phyloP scores from a whole-genome alignment of 2,113 vertebrate species.

The Sardina pilchardus region DNA sequence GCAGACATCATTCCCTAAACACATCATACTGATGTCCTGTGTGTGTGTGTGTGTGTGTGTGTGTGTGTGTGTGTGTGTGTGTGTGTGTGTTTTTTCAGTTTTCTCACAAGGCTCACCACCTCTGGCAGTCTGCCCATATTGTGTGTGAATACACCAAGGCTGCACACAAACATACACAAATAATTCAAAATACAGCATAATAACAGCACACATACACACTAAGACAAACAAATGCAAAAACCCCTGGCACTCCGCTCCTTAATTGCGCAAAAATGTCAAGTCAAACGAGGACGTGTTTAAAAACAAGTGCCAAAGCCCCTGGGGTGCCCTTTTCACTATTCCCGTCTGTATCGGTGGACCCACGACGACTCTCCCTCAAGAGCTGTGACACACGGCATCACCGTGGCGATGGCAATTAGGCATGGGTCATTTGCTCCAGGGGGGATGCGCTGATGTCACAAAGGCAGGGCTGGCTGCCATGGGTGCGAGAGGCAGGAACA shows the following conservation, averaged over 20 bases:
- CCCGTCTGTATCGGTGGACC: neutral
- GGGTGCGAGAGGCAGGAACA: neutral
- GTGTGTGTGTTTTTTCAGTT: neutral
- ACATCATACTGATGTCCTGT: neutral
- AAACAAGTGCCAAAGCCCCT: slow-evolving; percentile 12
- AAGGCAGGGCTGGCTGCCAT: neutral
- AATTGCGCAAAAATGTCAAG: slow-evolving; percentile 15
- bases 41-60: slow-evolving; percentile 2
- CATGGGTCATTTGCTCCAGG: slow-evolving; percentile 35
- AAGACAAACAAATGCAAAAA: neutral
- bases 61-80: neutral
- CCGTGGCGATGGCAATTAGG: slow-evolving; percentile 18
- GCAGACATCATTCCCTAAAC: neutral
- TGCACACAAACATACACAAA: neutral
- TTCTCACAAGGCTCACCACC: neutral
- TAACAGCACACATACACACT: neutral
- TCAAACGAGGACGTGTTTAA: neutral
- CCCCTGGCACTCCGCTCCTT: neutral
- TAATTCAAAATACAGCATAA: neutral
- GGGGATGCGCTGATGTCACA: neutral
- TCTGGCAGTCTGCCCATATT: neutral
- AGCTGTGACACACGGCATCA: neutral
- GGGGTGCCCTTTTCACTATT: slow-evolving; percentile 27
- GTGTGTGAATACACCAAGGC: neutral
- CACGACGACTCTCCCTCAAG: slow-evolving; percentile 11